Evolutionary conservation across 1,140 invertebrate species (phyloP).

Genomic region (Drosophila melanogaster): DNA sequence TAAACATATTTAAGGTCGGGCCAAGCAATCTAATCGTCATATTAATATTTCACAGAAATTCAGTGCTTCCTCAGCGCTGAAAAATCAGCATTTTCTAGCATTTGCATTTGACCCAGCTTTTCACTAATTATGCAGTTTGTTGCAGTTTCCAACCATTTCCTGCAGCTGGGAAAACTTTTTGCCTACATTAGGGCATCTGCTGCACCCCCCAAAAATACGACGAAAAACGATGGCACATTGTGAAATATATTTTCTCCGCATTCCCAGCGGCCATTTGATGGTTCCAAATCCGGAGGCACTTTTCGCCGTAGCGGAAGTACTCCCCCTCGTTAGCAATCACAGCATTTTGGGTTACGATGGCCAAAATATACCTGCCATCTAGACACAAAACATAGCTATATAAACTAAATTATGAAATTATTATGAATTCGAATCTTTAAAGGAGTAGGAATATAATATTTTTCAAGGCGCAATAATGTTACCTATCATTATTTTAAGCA

Average conservation of each 20-base stretch:
- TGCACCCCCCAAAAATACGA: conserved; percentile 11
- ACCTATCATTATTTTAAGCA: background rate
- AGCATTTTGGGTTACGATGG: background rate
- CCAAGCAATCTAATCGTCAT: conserved; percentile 18
- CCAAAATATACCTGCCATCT: background rate
- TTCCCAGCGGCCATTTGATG: conserved; percentile 17
- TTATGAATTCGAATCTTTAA: too few species aligned
- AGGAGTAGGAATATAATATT: too few species aligned
- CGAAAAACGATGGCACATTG: conserved; percentile 44
- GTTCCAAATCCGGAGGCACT: conserved; percentile 21
- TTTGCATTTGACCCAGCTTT: conserved; percentile 56
- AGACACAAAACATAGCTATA: background rate
- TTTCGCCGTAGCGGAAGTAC: conserved; percentile 38
- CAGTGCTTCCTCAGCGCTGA: conserved; percentile 13
- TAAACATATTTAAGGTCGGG: background rate
- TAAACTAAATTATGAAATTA: too few species aligned
- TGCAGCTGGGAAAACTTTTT: conserved; percentile 39
- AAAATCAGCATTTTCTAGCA: conserved; percentile 32
- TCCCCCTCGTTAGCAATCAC: background rate
- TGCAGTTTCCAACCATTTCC: conserved; percentile 8
- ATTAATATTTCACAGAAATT: conserved; percentile 46
- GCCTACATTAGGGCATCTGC: conserved; percentile 43
- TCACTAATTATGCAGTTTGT: conserved; percentile 62
- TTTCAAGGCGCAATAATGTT: too few species aligned
- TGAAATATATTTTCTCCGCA: conserved; percentile 55